Base-by-base conservation (phyloP, 1,140 invertebrate genomes). In the Neuroterus valhalla region DNA sequence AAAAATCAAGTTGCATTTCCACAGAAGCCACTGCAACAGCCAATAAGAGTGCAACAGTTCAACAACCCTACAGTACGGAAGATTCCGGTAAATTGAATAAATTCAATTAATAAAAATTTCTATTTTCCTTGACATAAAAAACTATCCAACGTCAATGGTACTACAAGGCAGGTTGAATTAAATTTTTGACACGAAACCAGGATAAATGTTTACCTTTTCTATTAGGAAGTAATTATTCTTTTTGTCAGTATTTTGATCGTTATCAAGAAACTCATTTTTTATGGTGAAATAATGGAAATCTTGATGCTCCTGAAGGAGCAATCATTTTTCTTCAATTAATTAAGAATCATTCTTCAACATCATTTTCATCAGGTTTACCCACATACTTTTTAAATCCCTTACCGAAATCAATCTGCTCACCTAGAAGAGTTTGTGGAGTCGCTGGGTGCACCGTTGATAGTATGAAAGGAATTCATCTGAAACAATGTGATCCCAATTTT, bases 311-410 rank as follows among this genome's bases (percentile, higher is more conserved):
- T 55, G 14, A 4, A 55, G 23, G 11, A 12, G 3, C 6, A 21
- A 19, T 70, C 14, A 14, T 17, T 50, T 15, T 2, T 8, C 11
- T 11, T 19, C 26, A 50, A 45, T 70, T 14, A 23, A 19, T 6
- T 48, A 46, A 31, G 5, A 11, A 46, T 15, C 10, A 17, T 15
- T 70, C 11, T 23, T 46, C 11, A 55, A 17, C 11, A 55, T 23
- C 4, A 19, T 55, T 10, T 75, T 72, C 31, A 38, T 44, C n/a
- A 81, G 80, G 78, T 48, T 81, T 81, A 31, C 71, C 78, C 8
- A 80, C 78, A 14, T 81, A 76, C 50, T 80, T 80, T 43, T 15
- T 74, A 10, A 55, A 76, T 43, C 76, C 78, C 17, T 72, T 81
- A n/a, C 74, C 76, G 0, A 66, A 75, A 17, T 76, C 76, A 5